phyloP scores from a whole-genome alignment of 2,888 invertebrate genomes.

The Drosophila koepferae region DNA sequence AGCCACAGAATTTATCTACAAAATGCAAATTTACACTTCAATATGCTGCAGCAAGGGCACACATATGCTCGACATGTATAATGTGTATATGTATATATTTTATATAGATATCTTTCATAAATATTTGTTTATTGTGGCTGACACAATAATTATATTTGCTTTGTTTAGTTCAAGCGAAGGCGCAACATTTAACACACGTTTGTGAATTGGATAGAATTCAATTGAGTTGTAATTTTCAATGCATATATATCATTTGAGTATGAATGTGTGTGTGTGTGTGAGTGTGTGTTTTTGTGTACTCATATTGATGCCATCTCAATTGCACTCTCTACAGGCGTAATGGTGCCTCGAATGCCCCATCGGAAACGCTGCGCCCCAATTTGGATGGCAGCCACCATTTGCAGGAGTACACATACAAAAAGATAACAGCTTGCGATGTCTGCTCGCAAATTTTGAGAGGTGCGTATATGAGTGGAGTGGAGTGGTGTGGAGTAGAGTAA shows the following conservation, averaged over 20 bases:
- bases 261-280: not conserved
- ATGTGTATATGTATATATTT: conserved; percentile 1
- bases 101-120: conserved; percentile 26
- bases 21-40: conserved; percentile 50
- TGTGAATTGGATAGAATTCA: conserved; percentile 31
- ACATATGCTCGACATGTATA: conserved; percentile 38
- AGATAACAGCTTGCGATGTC: conserved; percentile 97
- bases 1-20: conserved; percentile 30
- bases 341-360: conserved; percentile 87
- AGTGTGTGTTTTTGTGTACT: not conserved
- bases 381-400: conserved; percentile 89
- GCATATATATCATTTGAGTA: conserved; percentile 23
- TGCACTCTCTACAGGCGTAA: conserved; percentile 87
- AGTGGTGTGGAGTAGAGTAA: too few species aligned
- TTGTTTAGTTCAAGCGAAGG: conserved; percentile 34
- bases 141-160: conserved; percentile 55
- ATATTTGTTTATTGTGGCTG: conserved; percentile 53
- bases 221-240: conserved; percentile 30
- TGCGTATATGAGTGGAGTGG: conserved; percentile 82
- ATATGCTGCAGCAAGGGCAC: conserved; percentile 19
- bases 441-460: conserved; percentile 97
- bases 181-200: conserved; percentile 53
- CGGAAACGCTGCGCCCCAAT: conserved; percentile 84
- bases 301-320: conserved; percentile 29
- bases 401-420: conserved; percentile 97